A percentile compares a stretch with the other conserved stretches of the same genome.
phyloP scores from a whole-genome alignment of 2,113 vertebrate species.

The Axis porcinus region DNA sequence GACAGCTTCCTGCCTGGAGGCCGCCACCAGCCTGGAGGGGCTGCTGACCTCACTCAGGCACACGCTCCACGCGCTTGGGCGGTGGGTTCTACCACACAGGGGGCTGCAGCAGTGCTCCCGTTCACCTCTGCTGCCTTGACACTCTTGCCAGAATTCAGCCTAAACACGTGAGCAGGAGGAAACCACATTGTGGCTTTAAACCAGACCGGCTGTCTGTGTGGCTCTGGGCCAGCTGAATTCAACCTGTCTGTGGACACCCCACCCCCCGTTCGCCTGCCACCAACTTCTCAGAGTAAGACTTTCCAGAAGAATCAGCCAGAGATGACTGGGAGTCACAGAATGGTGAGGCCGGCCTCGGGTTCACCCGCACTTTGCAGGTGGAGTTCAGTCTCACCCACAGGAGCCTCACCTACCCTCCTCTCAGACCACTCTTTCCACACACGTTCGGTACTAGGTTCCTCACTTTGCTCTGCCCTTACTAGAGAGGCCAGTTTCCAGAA shows the following conservation, averaged over 20 bases:
- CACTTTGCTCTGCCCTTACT: neutral
- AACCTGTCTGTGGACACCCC: neutral
- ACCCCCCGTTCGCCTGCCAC: neutral
- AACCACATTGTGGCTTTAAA: neutral
- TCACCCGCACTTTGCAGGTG: neutral
- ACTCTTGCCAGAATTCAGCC: neutral
- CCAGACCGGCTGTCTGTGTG: neutral
- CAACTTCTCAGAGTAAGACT: neutral
- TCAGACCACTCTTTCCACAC: rapidly evolving
- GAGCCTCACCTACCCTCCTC: neutral
- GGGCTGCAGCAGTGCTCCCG: neutral
- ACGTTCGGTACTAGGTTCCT: rapidly evolving
- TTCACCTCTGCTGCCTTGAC: neutral
- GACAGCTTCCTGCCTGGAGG: neutral
- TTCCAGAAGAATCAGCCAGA: neutral
- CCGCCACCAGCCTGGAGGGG: neutral
- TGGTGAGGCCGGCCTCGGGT: neutral
- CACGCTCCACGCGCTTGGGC: rapidly evolving
- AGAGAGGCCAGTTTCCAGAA: conserved; percentile 18
- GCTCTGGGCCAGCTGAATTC: neutral
- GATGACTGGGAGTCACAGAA: too few species aligned
- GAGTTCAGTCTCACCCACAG: neutral
- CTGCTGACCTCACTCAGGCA: rapidly evolving
- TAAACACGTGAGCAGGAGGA: neutral
- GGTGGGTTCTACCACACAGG: rapidly evolving